Base-by-base conservation (phyloP, 2,113 vertebrate species). In the Apodemus speciosus region DNA sequence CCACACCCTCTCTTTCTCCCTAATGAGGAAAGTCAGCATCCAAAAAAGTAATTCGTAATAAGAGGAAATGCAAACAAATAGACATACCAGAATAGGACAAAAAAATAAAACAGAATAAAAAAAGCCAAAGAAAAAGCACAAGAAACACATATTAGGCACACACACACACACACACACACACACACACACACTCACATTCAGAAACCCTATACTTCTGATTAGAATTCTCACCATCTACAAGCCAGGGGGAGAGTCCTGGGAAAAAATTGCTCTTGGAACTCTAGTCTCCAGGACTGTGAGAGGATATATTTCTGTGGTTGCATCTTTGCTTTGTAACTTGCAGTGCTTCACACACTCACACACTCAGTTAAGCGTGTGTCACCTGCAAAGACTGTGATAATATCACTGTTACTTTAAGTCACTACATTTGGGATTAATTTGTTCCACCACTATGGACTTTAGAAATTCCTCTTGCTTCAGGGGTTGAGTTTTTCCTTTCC, bases 241-340 rank as follows among this genome's bases (percentile, higher is more conserved):
- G 72, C 32, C 69, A 84, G 68, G 49, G 56, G 81, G 8, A 80
- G 11, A 58, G 21, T 32, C 27, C 35, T 92, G 53, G 77, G 46
- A 95, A 88, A 66, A 76, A 85, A 83, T 64, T 83, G 25, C 4
- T 51, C 68, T 93, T 93, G 20, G 35, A 56, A 40, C 53, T 90
- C 27, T 20, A 58, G 58, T 38, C 25, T 71, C 56, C 9, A 20
- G 89, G 77, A 83, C 35, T 60, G 1, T 60, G 76, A 53, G 71
- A 51, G 38, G 79, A 64, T 13, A 35, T 53, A 32, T 56, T 79
- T 94, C 9, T 92, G 84, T 53, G 76, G 35, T 92, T 73, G 13
- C 27, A 64, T 35, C 35, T 75, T 64, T 88, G 13, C 25, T 75
- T 40, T 77, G 79, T 77, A 80, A n/a, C 30, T 32, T 91, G 68